These are phyloP conservation scores for Ostrea denselamellosa DNA, from an alignment of 1,140 invertebrate species.

Conservation along the genomic window DNA sequence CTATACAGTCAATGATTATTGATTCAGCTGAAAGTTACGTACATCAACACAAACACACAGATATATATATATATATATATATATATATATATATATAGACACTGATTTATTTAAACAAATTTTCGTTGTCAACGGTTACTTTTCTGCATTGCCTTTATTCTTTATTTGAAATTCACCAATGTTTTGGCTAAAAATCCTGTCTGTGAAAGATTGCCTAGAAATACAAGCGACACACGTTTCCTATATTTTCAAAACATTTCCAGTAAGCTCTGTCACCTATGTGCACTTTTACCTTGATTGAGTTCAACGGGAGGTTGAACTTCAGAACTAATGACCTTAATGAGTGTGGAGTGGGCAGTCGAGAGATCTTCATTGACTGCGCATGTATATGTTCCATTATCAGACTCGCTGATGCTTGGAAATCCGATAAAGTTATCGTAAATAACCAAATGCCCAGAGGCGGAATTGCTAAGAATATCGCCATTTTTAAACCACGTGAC, in stretches of 20 bases:
- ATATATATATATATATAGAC: too few relatives aligned
- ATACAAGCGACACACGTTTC: neutral
- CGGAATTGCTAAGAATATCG: neutral
- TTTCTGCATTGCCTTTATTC: too few relatives aligned
- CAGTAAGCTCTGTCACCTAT: neutral
- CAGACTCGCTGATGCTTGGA: neutral
- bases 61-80: too few relatives aligned
- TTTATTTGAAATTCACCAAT: too few relatives aligned
- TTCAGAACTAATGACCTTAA: neutral
- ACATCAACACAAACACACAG: too few relatives aligned
- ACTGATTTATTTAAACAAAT: too few relatives aligned
- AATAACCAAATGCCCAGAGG: neutral
- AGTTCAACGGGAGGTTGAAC: neutral
- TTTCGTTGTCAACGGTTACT: too few relatives aligned
- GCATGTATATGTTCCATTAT: constrained; percentile 15
- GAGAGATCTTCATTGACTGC: neutral
- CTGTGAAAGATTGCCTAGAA: neutral
- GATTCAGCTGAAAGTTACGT: too few relatives aligned
- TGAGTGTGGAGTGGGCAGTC: neutral
- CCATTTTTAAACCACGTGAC: constrained; percentile 29
- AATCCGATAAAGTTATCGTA: constrained; percentile 26
- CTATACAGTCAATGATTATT: too few relatives aligned
- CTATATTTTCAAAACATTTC: neutral
- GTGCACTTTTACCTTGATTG: constrained; percentile 14
- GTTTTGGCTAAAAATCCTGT: too few relatives aligned